Conservation (phyloP, 2,797 vertebrate genomes). For the Characodon lateralis region DNA sequence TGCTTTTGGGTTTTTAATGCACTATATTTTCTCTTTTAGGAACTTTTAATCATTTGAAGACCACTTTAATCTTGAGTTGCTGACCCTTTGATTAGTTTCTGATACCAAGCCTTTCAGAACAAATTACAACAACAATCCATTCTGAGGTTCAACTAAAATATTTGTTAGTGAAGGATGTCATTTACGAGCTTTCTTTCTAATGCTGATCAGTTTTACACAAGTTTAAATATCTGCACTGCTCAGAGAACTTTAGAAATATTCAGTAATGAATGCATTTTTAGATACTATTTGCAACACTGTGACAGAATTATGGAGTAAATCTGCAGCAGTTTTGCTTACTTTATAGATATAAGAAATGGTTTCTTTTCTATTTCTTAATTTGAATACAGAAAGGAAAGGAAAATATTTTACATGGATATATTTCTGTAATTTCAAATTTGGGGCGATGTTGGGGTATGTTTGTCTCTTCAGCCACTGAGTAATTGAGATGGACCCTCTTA, state of each 20-base stretch:
- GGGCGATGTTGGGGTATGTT: neutral
- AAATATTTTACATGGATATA: constrained; percentile 1
- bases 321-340: neutral
- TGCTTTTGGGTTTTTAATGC: neutral
- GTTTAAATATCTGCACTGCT: constrained; percentile 26
- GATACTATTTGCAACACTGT: constrained; percentile 6
- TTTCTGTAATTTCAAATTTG: constrained; percentile 5
- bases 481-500: constrained; percentile 17
- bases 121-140: neutral
- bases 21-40: neutral
- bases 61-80: neutral
- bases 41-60: neutral
- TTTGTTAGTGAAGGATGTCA: constrained; percentile 40
- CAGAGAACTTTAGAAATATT: constrained; percentile 48
- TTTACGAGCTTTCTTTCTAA: constrained; percentile 43
- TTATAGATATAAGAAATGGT: neutral
- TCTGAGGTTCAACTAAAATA: neutral
- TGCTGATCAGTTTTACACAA: constrained; percentile 67
- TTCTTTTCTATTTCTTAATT: constrained; percentile 2
- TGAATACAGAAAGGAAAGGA: constrained; percentile 2
- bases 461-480: neutral
- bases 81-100: neutral
- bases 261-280: constrained; percentile 31
- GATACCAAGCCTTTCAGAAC: neutral
- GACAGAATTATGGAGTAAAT: neutral